Base-by-base conservation (phyloP, 1,140 invertebrate species). In the Wiebesia pumilae region DNA sequence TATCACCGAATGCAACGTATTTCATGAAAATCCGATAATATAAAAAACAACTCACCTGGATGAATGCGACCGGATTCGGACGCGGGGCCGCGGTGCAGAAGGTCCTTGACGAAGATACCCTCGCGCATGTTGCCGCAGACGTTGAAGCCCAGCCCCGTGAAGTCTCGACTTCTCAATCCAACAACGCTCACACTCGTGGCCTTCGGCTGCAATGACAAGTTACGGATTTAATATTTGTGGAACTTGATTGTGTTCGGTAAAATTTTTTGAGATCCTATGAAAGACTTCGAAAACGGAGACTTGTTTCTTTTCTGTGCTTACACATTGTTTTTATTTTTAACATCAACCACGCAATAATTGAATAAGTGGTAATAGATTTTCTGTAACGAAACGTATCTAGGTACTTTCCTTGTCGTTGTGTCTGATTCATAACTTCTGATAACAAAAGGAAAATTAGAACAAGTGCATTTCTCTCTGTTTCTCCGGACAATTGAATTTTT, bases 81-180 rank as follows among this genome's bases (percentile, higher is more conserved):
- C 0, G 98, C 98, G 0, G 98, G 98, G 1, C 98, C 98, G 86
- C 97, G 95, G 90, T 97, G 96, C 30, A 98, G 94, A 3, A 98
- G 96, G 89, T 98, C 97, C 91, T 97, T 97, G 43, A 98, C 96
- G 90, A 96, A 97, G 84, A 98, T 98, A 1, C 98, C 98, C 88
- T 98, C 97, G 84, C 96, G 94, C 95, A 98, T 97, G 89, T 97
- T 98, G 9, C 98, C 98, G 81, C 96, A 96, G 73, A 98, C 97
- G 90, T 97, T 97, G 93, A 98, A 97, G n/a, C 98, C 98, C 0
- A 98, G 94, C 0, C 98, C 98, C 1, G 97, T 98, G 93, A 98
- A 98, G 93, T 98, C 97, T 71, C 97, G 96, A 71, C 97, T 97
- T 90, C 96, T 96, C 77, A 98, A 94, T 84, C 96, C 95, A 14